Conservation (phyloP, 2,797 vertebrate species). For the Alosa sapidissima region DNA sequence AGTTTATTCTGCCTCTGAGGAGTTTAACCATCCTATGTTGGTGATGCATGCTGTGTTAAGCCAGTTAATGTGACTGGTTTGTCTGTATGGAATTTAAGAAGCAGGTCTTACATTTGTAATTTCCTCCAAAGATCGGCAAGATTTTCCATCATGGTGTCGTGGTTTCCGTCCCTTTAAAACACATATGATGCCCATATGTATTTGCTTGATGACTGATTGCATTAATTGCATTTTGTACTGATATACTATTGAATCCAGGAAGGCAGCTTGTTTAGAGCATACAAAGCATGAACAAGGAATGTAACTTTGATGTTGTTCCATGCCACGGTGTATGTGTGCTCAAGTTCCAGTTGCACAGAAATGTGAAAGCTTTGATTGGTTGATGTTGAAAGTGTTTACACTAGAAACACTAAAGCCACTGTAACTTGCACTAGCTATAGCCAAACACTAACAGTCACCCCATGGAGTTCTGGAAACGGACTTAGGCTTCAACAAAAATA, state of each 20-base stretch:
- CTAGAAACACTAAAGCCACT: not conserved
- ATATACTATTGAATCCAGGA: not conserved
- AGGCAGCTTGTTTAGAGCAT: conserved; percentile 3
- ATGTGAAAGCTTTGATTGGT: not conserved
- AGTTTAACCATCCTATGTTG: not conserved
- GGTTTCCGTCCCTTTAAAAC: not conserved
- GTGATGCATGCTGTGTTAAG: not conserved
- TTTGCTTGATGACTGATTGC: not conserved
- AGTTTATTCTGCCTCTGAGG: not conserved
- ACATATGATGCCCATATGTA: not conserved
- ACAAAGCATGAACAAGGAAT: not conserved
- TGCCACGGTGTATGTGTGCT: not conserved
- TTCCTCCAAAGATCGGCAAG: not conserved
- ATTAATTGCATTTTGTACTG: not conserved
- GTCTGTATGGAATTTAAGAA: not conserved
- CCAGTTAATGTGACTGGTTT: not conserved
- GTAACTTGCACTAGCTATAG: not conserved
- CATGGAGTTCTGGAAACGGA: not conserved
- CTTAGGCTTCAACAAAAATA: conserved; percentile 9
- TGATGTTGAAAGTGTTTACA: not conserved
- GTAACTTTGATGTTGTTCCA: not conserved
- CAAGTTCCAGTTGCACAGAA: not conserved
- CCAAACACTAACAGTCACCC: not conserved
- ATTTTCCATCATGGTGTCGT: not conserved
- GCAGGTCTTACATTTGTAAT: not conserved